These are phyloP conservation scores for Dipodomys merriami DNA, from an alignment of 2,113 vertebrate genomes.

Conservation along the genomic window DNA sequence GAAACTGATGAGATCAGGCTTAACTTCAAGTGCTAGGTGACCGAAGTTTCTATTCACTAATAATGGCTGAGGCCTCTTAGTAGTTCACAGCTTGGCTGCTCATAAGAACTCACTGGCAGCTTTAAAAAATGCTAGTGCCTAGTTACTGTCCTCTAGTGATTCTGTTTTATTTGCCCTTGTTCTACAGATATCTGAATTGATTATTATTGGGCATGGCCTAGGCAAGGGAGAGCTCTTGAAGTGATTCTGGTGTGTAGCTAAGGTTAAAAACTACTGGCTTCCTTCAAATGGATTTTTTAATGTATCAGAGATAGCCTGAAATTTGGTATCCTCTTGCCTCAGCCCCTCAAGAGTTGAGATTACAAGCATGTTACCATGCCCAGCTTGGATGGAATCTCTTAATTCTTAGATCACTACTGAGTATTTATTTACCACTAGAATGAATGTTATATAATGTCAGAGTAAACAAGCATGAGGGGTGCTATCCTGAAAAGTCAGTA, in stretches of 20 bases:
- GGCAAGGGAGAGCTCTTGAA: neutral
- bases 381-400: neutral
- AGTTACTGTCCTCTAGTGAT: neutral
- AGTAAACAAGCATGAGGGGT: neutral
- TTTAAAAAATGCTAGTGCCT: neutral
- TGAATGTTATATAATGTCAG: neutral
- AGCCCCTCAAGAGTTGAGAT: too few relatives aligned
- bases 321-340: too few relatives aligned
- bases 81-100: neutral
- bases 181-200: neutral
- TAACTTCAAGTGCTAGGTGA: neutral
- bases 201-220: neutral
- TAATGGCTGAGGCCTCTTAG: neutral
- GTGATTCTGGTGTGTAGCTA: neutral
- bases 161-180: neutral
- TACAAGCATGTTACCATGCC: neutral
- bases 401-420: neutral
- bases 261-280: neutral
- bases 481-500: neutral
- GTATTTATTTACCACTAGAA: neutral
- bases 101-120: neutral
- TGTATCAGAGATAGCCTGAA: too few relatives aligned
- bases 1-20: slow-evolving; percentile 55
- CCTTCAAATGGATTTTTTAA: neutral
- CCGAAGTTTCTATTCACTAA: neutral